Evolutionary conservation across 2,113 vertebrate species (phyloP).

Genomic region (Symphodus melops): DNA sequence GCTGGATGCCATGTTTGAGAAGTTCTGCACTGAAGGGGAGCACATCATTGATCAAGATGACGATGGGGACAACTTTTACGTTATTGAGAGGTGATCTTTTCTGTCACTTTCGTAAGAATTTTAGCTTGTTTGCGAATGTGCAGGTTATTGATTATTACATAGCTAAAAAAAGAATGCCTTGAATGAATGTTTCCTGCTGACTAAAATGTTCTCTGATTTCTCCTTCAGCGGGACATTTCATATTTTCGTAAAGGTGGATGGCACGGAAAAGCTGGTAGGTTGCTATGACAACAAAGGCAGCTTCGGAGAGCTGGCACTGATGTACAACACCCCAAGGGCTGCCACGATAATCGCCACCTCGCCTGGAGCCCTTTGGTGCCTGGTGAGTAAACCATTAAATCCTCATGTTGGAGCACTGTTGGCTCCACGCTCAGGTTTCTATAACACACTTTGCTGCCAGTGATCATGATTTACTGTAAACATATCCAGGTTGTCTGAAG

Average conservation of each 20-base stretch:
- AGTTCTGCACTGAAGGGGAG: conserved; percentile 89
- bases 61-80: conserved; percentile 99
- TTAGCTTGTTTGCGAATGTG: not conserved
- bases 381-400: conserved; percentile 87
- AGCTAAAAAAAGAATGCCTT: too few relatives aligned
- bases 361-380: conserved; percentile 95
- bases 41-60: conserved; percentile 98
- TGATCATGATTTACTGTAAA: conserved; percentile 44
- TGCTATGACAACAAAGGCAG: conserved; percentile 96
- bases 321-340: conserved; percentile 98
- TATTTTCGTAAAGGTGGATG: conserved; percentile 91
- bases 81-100: conserved; percentile 90
- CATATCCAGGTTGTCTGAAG: conserved; percentile 24
- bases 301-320: conserved; percentile 98
- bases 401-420: conserved; percentile 35
- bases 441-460: conserved; percentile 43
- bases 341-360: conserved; percentile 97
- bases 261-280: conserved; percentile 89
- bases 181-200: not conserved
- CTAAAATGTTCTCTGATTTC: conserved; percentile 12
- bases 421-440: conserved; percentile 36
- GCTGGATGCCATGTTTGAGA: conserved; percentile 99
- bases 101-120: not conserved
- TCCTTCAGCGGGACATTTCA: conserved; percentile 91
- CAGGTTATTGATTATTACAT: not conserved